phyloP scores from a whole-genome alignment of 1,140 invertebrate genomes.

The Cataglyphis hispanica region DNA sequence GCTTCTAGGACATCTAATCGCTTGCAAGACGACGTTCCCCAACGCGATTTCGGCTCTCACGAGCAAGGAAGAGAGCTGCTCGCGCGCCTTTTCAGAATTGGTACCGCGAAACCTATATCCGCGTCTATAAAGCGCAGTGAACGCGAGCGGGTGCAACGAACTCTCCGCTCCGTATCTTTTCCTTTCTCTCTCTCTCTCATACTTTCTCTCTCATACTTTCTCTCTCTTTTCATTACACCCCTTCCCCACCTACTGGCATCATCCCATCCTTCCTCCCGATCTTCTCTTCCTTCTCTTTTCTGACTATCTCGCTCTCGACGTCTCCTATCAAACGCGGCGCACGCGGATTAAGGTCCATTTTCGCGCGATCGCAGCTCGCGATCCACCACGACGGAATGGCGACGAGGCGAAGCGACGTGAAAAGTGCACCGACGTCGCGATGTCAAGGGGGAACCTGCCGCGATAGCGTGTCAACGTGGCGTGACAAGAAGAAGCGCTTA shows the following conservation, averaged over 20 bases:
- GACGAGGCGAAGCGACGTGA: neutral
- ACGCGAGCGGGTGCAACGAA: constrained; percentile 84
- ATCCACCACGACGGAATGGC: no score
- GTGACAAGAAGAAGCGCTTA: neutral
- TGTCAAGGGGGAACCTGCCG: neutral
- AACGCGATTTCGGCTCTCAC: neutral
- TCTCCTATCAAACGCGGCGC: constrained; percentile 67
- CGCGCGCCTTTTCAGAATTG: constrained; percentile 72
- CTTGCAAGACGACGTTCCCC: constrained; percentile 11
- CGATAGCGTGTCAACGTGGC: constrained; percentile 25
- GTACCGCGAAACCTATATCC: constrained; percentile 78
- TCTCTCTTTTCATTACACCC: constrained; percentile 37
- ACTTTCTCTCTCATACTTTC: neutral
- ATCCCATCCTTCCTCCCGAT: constrained; percentile 23
- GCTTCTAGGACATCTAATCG: constrained; percentile 30
- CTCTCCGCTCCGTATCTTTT: constrained; percentile 74
- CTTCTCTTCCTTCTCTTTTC: constrained; percentile 47
- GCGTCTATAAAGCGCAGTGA: constrained; percentile 82
- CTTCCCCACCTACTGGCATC: constrained; percentile 22
- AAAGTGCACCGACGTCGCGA: neutral
- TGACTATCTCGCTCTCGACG: constrained; percentile 56
- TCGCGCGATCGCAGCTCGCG: constrained; percentile 3
- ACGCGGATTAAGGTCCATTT: constrained; percentile 33
- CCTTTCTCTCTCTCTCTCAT: constrained; percentile 54
- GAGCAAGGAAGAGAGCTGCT: constrained; percentile 29